Percentiles rank a stretch among this genome's conserved stretches.
Evolutionary conservation across 1,140 invertebrate species (phyloP).

Genomic region (Heliconius hewitsoni): DNA sequence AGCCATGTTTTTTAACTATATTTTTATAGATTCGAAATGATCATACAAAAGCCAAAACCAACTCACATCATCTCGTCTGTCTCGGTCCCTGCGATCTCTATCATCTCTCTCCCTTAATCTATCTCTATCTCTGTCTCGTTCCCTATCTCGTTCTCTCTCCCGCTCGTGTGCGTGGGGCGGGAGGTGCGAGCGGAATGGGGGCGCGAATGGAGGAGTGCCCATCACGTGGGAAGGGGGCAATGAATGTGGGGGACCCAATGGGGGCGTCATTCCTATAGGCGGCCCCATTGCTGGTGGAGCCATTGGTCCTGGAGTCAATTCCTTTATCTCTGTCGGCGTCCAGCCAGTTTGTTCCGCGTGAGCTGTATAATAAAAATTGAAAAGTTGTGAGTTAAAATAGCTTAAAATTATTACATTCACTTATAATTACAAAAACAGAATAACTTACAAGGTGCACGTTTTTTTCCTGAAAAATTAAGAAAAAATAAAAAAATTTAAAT

Average conservation of each 20-base stretch:
- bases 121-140: conserved; percentile 54
- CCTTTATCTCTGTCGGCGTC: conserved; percentile 84
- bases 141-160: conserved; percentile 54
- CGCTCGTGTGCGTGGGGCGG: conserved; percentile 53
- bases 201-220: conserved; percentile 56
- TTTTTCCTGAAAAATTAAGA: conserved; percentile 29
- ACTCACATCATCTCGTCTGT: conserved; percentile 60
- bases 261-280: conserved; percentile 66
- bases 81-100: conserved; percentile 58
- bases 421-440: neutral
- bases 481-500: neutral
- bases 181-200: conserved; percentile 62
- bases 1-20: no score
- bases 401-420: neutral
- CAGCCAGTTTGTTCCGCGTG: conserved; percentile 76
- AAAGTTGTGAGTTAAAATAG: neutral
- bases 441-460: conserved; percentile 28
- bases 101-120: conserved; percentile 58
- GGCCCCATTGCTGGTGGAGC: conserved; percentile 75
- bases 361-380: conserved; percentile 42
- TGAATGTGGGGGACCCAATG: conserved; percentile 55
- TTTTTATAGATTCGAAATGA: no score
- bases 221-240: conserved; percentile 54
- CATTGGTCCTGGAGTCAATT: conserved; percentile 82
- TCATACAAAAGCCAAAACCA: neutral